Conservation (phyloP, 2,113 vertebrate species). For the Carassius carassius region DNA sequence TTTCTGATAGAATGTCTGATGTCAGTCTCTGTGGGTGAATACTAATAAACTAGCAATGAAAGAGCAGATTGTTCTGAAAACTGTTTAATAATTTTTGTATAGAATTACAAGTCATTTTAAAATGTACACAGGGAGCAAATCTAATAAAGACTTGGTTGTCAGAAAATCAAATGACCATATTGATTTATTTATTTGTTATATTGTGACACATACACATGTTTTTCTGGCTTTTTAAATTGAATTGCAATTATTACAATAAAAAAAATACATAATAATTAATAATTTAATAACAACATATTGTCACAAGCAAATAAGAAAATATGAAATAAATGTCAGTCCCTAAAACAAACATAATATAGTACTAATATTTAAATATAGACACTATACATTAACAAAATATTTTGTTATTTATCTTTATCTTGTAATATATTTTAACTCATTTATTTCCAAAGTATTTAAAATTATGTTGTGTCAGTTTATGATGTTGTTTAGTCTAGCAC, state of each 20-base stretch:
- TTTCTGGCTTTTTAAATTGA: neutral
- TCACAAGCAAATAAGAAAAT: neutral
- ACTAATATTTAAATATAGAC: neutral
- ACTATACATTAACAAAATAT: too few species aligned
- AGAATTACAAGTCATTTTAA: conserved; percentile 49
- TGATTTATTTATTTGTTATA: neutral
- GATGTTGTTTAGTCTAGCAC: neutral
- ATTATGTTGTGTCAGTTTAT: neutral
- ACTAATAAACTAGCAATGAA: conserved; percentile 51
- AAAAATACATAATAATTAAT: neutral
- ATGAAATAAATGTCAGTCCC: too few species aligned
- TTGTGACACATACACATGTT: neutral
- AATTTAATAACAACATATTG: neutral
- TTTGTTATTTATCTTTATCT: too few species aligned
- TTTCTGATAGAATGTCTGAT: conserved; percentile 44
- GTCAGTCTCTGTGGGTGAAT: conserved; percentile 43
- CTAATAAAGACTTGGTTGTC: conserved; percentile 60
- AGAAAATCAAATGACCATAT: conserved; percentile 24
- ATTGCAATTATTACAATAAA: neutral
- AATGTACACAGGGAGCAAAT: conserved; percentile 57
- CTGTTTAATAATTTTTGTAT: conserved; percentile 44
- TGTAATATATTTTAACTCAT: neutral
- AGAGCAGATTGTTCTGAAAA: conserved; percentile 42
- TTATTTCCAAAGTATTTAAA: neutral
- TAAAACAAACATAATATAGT: neutral